phyloP scores from a whole-genome alignment of 1,140 invertebrate genomes.

The Brachystomella parvula region DNA sequence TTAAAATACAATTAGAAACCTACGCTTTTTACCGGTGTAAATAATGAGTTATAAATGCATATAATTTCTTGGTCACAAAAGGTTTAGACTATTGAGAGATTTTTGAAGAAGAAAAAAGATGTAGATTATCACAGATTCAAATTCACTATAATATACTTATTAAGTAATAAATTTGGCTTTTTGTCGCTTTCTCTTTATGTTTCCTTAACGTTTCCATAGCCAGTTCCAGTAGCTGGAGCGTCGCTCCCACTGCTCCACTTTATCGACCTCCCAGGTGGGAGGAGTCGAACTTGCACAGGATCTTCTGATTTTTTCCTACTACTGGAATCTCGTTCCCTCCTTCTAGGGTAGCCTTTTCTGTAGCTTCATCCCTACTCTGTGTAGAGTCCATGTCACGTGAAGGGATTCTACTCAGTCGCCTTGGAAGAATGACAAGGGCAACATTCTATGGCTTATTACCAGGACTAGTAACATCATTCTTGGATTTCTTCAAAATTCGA shows the following conservation, averaged over 20 bases:
- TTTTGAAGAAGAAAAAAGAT: too few relatives aligned
- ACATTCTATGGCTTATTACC: constrained; percentile 22
- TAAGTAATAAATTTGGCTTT: too few relatives aligned
- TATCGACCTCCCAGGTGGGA: constrained; percentile 10
- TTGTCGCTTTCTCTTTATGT: neutral
- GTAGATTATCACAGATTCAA: too few relatives aligned
- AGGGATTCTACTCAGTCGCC: constrained; percentile 40
- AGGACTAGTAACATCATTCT: neutral
- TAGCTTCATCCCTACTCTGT: constrained; percentile 17
- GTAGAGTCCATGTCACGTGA: constrained; percentile 29
- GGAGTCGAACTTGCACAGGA: constrained; percentile 25
- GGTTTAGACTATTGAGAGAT: too few relatives aligned
- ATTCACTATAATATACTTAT: too few relatives aligned
- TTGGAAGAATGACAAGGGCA: constrained; percentile 35
- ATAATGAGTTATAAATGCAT: too few relatives aligned
- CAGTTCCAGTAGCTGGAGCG: too few relatives aligned
- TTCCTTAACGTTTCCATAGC: neutral
- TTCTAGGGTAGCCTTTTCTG: neutral
- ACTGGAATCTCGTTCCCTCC: neutral
- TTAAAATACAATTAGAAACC: too few relatives aligned
- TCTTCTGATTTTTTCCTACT: constrained; percentile 36
- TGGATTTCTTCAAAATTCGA: constrained; percentile 30
- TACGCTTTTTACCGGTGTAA: too few relatives aligned
- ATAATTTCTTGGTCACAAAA: too few relatives aligned
- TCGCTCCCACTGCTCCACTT: constrained; percentile 33